Percentiles rank a stretch among this genome's conserved stretches.
phyloP scores from a whole-genome alignment of 2,797 vertebrate genomes.

The Chelon auratus region DNA sequence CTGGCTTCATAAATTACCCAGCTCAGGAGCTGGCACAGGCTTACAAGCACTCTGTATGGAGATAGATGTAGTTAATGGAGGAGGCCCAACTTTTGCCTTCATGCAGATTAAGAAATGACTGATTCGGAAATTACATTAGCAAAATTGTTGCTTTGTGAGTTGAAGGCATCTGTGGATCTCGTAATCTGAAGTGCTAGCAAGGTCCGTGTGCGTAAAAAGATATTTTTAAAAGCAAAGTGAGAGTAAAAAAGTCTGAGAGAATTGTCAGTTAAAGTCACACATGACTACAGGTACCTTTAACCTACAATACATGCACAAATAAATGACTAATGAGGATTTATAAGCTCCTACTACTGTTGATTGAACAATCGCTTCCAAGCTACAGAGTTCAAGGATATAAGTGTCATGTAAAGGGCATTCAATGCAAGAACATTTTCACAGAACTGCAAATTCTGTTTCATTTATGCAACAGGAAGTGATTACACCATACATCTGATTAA shows the following conservation, averaged over 20 bases:
- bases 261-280: no score
- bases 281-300: neutral
- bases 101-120: constrained; percentile 18
- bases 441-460: constrained; percentile 2
- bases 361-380: neutral
- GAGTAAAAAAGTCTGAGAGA: neutral
- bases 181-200: constrained; percentile 12
- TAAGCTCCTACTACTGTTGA: neutral
- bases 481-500: constrained; percentile 37
- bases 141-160: constrained; percentile 4
- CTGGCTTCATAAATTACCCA: neutral
- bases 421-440: neutral
- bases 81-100: neutral
- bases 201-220: neutral
- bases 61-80: constrained; percentile 4
- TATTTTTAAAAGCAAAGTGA: neutral
- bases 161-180: neutral
- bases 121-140: constrained; percentile 19
- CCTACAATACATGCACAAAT: neutral
- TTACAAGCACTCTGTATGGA: neutral
- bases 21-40: neutral
- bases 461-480: constrained; percentile 64
- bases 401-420: neutral
- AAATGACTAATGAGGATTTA: neutral
- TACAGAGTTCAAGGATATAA: no score